Evolutionary conservation across 2,888 invertebrate genomes (phyloP).

Genomic region (Callosobruchus maculatus): DNA sequence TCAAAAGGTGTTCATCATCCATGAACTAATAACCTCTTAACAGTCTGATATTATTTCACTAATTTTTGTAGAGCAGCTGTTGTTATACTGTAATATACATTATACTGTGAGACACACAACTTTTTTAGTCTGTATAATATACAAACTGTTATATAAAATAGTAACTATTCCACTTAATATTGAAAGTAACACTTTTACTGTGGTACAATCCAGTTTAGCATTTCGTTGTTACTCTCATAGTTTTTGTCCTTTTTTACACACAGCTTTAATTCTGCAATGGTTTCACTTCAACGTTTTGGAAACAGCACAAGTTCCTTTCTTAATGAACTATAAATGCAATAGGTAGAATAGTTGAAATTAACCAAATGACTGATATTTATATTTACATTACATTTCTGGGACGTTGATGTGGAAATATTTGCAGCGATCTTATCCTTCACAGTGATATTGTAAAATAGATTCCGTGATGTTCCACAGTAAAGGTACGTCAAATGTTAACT

Average conservation of each 20-base stretch:
- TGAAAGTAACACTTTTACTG: not conserved
- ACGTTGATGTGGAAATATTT: not conserved
- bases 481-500: not conserved
- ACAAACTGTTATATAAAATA: not conserved
- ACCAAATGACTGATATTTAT: conserved; percentile 2
- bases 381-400: not conserved
- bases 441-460: not conserved
- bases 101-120: not conserved
- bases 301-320: conserved; percentile 1
- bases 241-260: not conserved
- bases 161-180: not conserved
- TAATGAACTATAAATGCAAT: conserved; percentile 1
- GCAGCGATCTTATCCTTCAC: not conserved
- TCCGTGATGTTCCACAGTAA: not conserved
- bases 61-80: not conserved
- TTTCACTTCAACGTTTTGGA: not conserved
- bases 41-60: not conserved
- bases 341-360: conserved; percentile 2
- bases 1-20: not conserved
- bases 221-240: not conserved
- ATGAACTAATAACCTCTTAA: not conserved
- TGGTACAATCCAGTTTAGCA: not conserved
- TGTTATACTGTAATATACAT: not conserved
- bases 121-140: not conserved
- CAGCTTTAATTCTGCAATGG: not conserved